These are phyloP conservation scores for Galemys pyrenaicus DNA, from an alignment of 2,113 vertebrate species.

Conservation along the genomic window DNA sequence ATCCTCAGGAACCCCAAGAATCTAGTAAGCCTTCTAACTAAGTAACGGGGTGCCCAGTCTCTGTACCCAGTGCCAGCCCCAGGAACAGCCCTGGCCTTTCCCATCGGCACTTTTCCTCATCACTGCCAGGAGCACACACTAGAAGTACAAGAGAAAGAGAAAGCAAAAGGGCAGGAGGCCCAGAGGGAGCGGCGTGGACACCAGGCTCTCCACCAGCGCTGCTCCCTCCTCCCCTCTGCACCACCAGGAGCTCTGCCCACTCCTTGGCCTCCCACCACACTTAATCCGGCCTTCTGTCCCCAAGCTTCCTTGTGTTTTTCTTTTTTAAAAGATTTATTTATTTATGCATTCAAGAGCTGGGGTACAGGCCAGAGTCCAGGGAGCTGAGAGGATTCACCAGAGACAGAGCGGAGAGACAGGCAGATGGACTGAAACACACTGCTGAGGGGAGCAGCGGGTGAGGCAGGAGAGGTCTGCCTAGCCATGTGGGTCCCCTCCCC, in stretches of 20 bases:
- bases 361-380: too few relatives aligned
- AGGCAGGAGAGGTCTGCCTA: too few relatives aligned
- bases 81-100: background rate
- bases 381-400: too few relatives aligned
- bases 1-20: background rate
- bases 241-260: background rate
- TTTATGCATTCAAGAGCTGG: too few relatives aligned
- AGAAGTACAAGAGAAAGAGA: constrained; percentile 66
- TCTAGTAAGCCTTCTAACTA: background rate
- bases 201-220: background rate
- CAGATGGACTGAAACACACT: too few relatives aligned
- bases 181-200: background rate
- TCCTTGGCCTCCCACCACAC: background rate
- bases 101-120: background rate
- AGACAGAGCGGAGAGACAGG: too few relatives aligned
- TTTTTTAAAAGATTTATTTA: too few relatives aligned
- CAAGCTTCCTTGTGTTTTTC: background rate
- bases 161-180: constrained; percentile 18
- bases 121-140: background rate
- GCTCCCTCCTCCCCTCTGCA: background rate
- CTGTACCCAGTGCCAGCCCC: background rate
- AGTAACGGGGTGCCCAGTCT: background rate
- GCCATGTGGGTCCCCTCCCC: too few relatives aligned
- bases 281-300: background rate
- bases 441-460: too few relatives aligned